Evolutionary conservation across 2,888 invertebrate species (phyloP).

Genomic region (Cephonodes hylas): DNA sequence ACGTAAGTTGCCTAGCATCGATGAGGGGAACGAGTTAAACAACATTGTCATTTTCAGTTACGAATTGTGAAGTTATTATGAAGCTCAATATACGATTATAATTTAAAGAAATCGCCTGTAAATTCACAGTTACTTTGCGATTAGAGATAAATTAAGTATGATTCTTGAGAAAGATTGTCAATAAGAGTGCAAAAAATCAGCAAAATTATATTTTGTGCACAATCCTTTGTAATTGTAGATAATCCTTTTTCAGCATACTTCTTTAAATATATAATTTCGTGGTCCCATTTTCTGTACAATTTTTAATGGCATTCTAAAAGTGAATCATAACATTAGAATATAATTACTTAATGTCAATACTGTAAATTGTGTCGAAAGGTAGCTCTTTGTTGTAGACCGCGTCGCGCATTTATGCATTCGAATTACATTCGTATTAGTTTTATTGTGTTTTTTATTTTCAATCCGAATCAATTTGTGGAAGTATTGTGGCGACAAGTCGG

Average conservation of each 20-base stretch:
- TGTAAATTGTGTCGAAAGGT: neutral
- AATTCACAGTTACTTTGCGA: neutral
- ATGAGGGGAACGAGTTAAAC: neutral
- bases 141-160: neutral
- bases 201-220: neutral
- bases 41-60: neutral
- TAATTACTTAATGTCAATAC: neutral
- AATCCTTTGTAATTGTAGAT: no score
- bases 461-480: constrained; percentile 57
- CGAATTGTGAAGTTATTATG: no score
- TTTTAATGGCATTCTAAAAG: neutral
- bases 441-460: constrained; percentile 42
- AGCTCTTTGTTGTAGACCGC: neutral
- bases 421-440: constrained; percentile 27
- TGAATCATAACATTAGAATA: neutral
- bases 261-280: no score
- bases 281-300: neutral
- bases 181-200: neutral
- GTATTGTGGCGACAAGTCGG: constrained; percentile 44
- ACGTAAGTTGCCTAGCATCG: neutral
- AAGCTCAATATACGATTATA: neutral
- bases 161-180: neutral
- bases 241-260: no score
- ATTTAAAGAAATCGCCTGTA: neutral
- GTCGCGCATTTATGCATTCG: no score